Evolutionary conservation across 2,888 invertebrate genomes (phyloP).

Genomic region (Frankliniella intonsa): DNA sequence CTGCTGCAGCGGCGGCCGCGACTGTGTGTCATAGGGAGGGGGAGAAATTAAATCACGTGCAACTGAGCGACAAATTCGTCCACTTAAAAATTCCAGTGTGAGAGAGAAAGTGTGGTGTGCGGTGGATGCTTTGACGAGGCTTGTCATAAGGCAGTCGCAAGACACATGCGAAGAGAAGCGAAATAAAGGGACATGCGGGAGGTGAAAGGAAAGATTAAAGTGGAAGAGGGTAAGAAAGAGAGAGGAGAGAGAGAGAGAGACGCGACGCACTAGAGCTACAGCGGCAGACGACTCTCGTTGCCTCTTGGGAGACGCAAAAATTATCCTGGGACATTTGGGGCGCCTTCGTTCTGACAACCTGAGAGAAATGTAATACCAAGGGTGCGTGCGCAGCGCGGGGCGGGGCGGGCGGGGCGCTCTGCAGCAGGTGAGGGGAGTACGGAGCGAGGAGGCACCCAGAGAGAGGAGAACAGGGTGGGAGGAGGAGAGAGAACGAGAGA

Average conservation of each 20-base stretch:
- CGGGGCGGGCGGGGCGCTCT: not conserved
- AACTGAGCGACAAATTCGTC: too few relatives aligned
- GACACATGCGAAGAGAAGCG: not conserved
- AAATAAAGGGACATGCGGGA: not conserved
- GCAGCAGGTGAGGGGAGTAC: not conserved
- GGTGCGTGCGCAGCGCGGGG: not conserved
- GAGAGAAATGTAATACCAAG: conserved; percentile 23
- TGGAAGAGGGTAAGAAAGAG: not conserved
- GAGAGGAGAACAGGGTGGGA: not conserved
- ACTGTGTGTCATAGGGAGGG: too few relatives aligned
- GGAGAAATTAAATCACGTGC: too few relatives aligned
- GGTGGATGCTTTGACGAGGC: not conserved
- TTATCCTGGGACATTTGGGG: conserved; percentile 19
- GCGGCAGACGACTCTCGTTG: conserved; percentile 10
- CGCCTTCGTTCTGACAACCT: conserved; percentile 14
- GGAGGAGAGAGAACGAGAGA: not conserved
- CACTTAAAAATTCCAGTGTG: too few relatives aligned
- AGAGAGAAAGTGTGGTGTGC: too few relatives aligned
- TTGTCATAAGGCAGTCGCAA: not conserved
- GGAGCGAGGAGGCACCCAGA: not conserved
- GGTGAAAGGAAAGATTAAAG: too few relatives aligned
- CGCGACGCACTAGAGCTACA: not conserved
- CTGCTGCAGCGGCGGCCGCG: too few relatives aligned
- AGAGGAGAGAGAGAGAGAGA: not conserved
- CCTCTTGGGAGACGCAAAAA: conserved; percentile 4